phyloP scores from a whole-genome alignment of 1,140 invertebrate genomes.

The Vanessa tameamea region DNA sequence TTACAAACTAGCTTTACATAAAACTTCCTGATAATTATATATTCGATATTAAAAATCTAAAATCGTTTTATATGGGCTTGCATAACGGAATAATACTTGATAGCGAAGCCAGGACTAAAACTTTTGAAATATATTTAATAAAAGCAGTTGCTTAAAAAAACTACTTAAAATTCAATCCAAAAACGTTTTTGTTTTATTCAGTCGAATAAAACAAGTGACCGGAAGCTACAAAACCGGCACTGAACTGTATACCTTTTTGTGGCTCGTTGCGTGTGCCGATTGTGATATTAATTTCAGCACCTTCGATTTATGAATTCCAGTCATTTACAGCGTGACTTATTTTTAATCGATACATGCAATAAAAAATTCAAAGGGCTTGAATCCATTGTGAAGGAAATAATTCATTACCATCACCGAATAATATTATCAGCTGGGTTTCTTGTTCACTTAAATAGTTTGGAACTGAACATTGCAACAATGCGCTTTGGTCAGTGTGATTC shows the following conservation, averaged over 20 bases:
- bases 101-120: no score
- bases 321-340: slow-evolving; percentile 21
- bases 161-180: slow-evolving; percentile 26
- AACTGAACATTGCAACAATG: no score
- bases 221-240: slow-evolving; percentile 41
- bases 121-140: no score
- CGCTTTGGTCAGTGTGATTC: no score
- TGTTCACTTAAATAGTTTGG: no score
- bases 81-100: no score
- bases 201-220: slow-evolving; percentile 28
- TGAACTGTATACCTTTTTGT: slow-evolving; percentile 45
- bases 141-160: neutral
- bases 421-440: no score
- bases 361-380: neutral
- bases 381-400: neutral
- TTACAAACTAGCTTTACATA: no score
- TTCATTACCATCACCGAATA: no score
- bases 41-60: no score
- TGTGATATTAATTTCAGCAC: slow-evolving; percentile 40
- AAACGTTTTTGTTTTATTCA: slow-evolving; percentile 38
- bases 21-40: no score
- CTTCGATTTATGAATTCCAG: slow-evolving; percentile 29
- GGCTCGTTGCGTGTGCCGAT: slow-evolving; percentile 41
- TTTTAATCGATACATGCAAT: slow-evolving; percentile 22
- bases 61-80: no score